Evolutionary conservation across 2,113 vertebrate species (phyloP).

Genomic region (Hassar affinis): DNA sequence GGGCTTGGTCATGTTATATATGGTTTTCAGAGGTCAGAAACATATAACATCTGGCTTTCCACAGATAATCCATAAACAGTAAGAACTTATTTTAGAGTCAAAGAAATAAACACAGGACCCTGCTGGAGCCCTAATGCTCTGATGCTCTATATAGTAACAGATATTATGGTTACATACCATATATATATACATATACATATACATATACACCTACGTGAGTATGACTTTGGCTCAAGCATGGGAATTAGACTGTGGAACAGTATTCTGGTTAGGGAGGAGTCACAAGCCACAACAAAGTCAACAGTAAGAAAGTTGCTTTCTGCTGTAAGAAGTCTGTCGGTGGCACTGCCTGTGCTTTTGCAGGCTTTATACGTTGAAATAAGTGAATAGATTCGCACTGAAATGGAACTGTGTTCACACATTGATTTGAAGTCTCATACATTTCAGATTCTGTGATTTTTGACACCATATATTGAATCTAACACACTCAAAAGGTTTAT

Average conservation of each 20-base stretch:
- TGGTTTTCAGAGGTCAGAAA: neutral
- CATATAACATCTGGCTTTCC: constrained; percentile 32
- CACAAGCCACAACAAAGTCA: constrained; percentile 37
- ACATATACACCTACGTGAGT: neutral
- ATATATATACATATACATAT: neutral
- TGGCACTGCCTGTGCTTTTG: neutral
- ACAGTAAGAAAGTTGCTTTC: neutral
- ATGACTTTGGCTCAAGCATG: neutral
- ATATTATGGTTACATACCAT: neutral
- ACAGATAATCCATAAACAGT: constrained; percentile 16
- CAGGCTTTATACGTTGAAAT: neutral
- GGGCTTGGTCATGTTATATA: neutral
- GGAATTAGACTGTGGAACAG: neutral
- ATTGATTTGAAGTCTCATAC: neutral
- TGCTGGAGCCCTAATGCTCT: neutral
- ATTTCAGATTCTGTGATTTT: neutral
- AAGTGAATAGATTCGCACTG: neutral
- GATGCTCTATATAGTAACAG: neutral
- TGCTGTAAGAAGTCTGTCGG: neutral
- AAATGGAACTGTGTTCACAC: neutral
- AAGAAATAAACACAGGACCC: neutral
- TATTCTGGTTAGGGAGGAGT: constrained; percentile 21
- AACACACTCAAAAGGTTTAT: neutral
- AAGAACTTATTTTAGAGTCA: constrained; percentile 17
- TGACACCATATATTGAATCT: neutral